Conservation (phyloP, 2,888 invertebrate genomes). For the Laspeyria flexula region DNA sequence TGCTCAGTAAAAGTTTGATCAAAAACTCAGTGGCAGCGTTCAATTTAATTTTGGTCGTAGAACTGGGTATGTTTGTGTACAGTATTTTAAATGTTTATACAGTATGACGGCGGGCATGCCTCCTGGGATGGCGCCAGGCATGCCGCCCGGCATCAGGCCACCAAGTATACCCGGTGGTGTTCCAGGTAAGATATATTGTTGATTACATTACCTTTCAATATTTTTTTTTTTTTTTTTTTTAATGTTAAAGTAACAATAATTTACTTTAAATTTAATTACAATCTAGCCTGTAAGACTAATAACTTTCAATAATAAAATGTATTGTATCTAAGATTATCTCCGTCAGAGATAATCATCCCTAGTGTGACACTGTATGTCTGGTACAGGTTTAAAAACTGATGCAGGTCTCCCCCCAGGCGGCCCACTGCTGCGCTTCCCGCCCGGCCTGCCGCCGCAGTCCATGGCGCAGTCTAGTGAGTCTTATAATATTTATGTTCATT, state of each 20-base stretch:
- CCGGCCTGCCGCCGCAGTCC: conserved; percentile 65
- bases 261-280: too few species aligned
- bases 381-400: conserved; percentile 57
- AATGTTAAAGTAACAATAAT: too few species aligned
- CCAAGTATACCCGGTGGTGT: conserved; percentile 63
- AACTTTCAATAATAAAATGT: neutral
- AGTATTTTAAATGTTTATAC: too few species aligned
- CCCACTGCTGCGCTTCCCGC: conserved; percentile 81
- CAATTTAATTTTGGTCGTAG: too few species aligned
- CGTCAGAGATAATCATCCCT: neutral
- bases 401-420: conserved; percentile 56
- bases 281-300: too few species aligned
- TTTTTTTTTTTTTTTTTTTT: neutral
- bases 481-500: too few species aligned
- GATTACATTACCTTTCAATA: neutral
- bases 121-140: conserved; percentile 59
- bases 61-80: too few species aligned
- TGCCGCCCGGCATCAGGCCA: conserved; percentile 68
- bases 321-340: neutral
- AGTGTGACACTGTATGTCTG: neutral
- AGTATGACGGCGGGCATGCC: conserved; percentile 66
- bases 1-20: too few species aligned
- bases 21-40: too few species aligned
- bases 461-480: conserved; percentile 62
- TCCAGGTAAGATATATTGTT: conserved; percentile 55